These are phyloP conservation scores for Chrysomallon squamiferum DNA, from an alignment of 1,140 invertebrate genomes.

Conservation along the genomic window DNA sequence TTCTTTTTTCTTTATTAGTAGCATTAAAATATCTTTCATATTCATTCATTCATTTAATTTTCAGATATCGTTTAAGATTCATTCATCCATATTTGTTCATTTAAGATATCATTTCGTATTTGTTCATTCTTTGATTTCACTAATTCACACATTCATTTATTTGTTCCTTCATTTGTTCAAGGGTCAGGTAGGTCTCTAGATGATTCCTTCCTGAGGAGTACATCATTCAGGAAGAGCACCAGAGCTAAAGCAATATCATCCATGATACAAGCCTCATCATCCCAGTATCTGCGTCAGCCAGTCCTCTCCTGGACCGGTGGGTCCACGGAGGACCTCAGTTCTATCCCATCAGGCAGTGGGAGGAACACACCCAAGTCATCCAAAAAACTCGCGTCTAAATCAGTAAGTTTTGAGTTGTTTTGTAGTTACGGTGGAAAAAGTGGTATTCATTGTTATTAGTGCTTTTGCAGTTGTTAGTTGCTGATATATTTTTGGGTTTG, in stretches of 20 bases:
- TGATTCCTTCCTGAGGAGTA: conserved; percentile 26
- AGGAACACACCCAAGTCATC: conserved; percentile 9
- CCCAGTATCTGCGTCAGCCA: conserved; percentile 18
- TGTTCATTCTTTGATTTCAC: too few relatives aligned
- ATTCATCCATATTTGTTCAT: too few relatives aligned
- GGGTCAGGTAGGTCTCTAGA: conserved; percentile 26
- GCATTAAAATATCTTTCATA: too few relatives aligned
- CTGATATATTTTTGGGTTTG: background rate
- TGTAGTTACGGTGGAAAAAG: background rate
- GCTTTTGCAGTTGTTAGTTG: background rate
- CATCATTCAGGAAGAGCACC: conserved; percentile 27
- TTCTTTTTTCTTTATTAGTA: too few relatives aligned
- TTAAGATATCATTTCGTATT: too few relatives aligned
- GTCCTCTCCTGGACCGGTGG: conserved; percentile 26
- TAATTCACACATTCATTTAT: too few relatives aligned
- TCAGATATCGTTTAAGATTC: too few relatives aligned
- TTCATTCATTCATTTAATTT: too few relatives aligned
- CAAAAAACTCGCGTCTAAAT: conserved; percentile 5
- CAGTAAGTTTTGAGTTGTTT: conserved; percentile 23
- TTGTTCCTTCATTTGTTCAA: too few relatives aligned
- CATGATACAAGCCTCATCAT: conserved; percentile 22
- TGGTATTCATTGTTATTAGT: background rate
- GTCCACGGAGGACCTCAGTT: conserved; percentile 17
- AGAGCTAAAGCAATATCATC: conserved; percentile 23
- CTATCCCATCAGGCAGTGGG: conserved; percentile 20